Evolutionary conservation across 2,113 vertebrate genomes (phyloP).

Genomic region (Hepsetus odoe): DNA sequence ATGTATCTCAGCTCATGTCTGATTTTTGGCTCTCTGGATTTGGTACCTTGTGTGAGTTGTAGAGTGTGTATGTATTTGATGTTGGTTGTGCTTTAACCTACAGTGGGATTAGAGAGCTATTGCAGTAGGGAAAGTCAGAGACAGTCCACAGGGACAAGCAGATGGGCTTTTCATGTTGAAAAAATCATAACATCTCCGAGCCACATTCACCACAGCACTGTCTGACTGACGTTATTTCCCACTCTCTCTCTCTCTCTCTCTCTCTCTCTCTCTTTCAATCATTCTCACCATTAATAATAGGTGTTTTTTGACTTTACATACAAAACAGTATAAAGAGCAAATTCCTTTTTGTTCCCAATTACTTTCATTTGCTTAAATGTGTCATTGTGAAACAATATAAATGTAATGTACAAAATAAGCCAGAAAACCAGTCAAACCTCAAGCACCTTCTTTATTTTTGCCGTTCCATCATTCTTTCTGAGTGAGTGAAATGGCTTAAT

Average conservation of each 20-base stretch:
- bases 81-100: constrained; percentile 53
- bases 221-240: neutral
- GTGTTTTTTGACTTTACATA: too few species aligned
- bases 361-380: too few species aligned
- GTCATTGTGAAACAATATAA: too few species aligned
- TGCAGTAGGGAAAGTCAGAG: constrained; percentile 63
- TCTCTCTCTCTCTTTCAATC: neutral
- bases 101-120: constrained; percentile 67
- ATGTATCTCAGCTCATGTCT: neutral
- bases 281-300: neutral
- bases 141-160: constrained; percentile 68
- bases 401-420: too few species aligned
- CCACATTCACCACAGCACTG: constrained; percentile 23
- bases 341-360: too few species aligned
- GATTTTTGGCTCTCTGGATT: neutral
- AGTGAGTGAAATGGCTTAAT: too few species aligned
- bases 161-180: constrained; percentile 77
- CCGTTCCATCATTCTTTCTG: too few species aligned
- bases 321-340: too few species aligned
- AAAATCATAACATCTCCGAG: constrained; percentile 66
- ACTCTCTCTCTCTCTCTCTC: constrained; percentile 5
- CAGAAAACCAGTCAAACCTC: too few species aligned
- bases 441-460: too few species aligned
- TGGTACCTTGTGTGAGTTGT: constrained; percentile 29
- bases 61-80: constrained; percentile 37